Base-by-base conservation (phyloP, 2,797 vertebrate species). In the Rousettus madagascariensis region DNA sequence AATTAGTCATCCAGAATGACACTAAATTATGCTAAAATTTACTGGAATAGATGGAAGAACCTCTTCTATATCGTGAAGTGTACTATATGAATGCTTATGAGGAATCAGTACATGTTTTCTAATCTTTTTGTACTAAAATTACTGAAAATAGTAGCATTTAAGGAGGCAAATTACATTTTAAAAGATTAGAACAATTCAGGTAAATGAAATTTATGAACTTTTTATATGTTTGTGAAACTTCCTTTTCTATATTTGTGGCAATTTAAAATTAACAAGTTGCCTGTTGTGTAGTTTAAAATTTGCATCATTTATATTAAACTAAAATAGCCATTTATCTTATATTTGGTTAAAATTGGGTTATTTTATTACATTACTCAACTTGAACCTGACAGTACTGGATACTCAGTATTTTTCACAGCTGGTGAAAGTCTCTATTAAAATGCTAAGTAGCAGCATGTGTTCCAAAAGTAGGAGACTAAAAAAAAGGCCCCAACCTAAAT, bases 71-170 rank as follows among this genome's bases (percentile, higher is more conserved):
- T 78, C 74, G 89, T 17, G 19, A 93, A 92, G 11, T 86, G 26
- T 51, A 85, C 19, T 63, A 9, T 46, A 82, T 33, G 49, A 94
- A 33, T 95, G 80, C 63, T 91, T 84, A 30, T 0, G 65, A 72
- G 43, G 57, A 84, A 79, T 75, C 59, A 65, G 24, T 33, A 53
- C 19, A 17, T 63, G 15, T 84, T 96, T 78, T 89, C 51, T 86
- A 55, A 63, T 95, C 7, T 93, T 80, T 95, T 74, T 86, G 26
- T 77, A 65, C 57, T 91, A 94, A 96, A 94, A 96, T 84, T 53
- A 83, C n/a, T 91, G 66, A 74, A 33, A 77, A 43, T 79, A 65
- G 79, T 83, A 96, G 17, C 51, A 87, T 96, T 93, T 92, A 91
- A 86, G 66, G 43, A 89, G 75, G 38, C 6, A 94, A 86, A 78